Percentiles rank a stretch among this genome's conserved stretches.
phyloP scores from a whole-genome alignment of 2,797 vertebrate species.

The Stomatorhinus walkeri region DNA sequence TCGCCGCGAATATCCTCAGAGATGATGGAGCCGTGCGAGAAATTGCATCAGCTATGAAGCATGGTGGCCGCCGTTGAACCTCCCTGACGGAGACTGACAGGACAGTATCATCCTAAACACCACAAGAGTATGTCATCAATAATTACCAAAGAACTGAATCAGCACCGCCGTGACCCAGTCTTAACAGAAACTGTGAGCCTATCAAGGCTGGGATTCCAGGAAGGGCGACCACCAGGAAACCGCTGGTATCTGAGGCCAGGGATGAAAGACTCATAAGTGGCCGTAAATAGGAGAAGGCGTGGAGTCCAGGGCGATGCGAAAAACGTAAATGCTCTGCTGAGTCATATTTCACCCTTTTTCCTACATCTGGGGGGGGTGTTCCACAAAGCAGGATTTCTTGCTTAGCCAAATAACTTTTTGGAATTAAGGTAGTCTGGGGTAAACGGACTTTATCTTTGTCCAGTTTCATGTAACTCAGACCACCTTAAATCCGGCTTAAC shows the following conservation, averaged over 20 bases:
- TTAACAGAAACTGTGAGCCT: neutral
- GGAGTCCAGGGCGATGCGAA: neutral
- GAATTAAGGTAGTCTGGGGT: neutral
- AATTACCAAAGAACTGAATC: neutral
- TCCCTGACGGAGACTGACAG: neutral
- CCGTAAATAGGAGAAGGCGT: neutral
- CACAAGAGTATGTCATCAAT: neutral
- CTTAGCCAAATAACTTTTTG: neutral
- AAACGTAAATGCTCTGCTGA: neutral
- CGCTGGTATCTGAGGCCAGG: neutral
- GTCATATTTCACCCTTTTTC: neutral
- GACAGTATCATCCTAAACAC: neutral
- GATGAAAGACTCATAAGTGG: neutral
- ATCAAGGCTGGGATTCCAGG: neutral
- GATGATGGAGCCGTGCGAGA: neutral
- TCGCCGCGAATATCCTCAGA: neutral
- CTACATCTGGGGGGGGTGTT: neutral
- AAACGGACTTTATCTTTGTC: neutral
- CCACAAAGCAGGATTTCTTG: neutral
- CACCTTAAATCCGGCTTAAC: neutral
- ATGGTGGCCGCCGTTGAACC: neutral
- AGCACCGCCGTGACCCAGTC: neutral
- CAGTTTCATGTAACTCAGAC: neutral
- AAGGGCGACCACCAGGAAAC: neutral
- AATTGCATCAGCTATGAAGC: neutral